Percentiles rank a stretch among this genome's conserved stretches.
Conservation (phyloP, 2,888 invertebrate genomes). For the Chloromyia formosa region DNA sequence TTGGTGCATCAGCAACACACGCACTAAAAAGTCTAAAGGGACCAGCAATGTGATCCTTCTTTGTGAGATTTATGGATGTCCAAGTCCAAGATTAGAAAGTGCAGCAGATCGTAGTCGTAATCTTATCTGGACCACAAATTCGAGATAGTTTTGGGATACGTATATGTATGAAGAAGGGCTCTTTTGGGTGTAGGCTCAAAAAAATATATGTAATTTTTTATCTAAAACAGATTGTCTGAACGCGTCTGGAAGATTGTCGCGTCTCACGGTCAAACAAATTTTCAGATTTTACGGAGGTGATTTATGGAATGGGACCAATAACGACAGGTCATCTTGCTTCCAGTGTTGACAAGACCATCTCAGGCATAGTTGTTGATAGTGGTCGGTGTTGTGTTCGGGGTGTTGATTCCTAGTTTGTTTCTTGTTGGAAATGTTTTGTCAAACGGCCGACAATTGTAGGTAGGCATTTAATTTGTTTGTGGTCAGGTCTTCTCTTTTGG, state of each 20-base stretch:
- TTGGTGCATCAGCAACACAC: slow-evolving; percentile 1
- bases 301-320: slow-evolving; percentile 35
- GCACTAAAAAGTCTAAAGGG: not conserved
- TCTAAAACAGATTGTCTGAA: too few species aligned
- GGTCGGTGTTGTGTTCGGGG: not conserved
- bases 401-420: too few species aligned
- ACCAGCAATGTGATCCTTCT: slow-evolving; percentile 13
- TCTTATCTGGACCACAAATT: slow-evolving; percentile 27
- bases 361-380: not conserved
- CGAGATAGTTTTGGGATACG: too few species aligned
- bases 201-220: too few species aligned
- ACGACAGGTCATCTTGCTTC: slow-evolving; percentile 42
- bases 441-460: not conserved
- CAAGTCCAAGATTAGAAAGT: slow-evolving; percentile 37
- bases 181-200: too few species aligned
- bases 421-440: not conserved
- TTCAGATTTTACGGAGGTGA: slow-evolving; percentile 2
- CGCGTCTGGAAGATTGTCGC: too few species aligned
- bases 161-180: too few species aligned
- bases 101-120: slow-evolving; percentile 3
- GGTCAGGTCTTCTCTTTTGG: not conserved
- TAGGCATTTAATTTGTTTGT: not conserved
- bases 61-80: slow-evolving; percentile 35
- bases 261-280: slow-evolving; percentile 32
- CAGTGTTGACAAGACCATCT: slow-evolving; percentile 27